Percentiles rank a stretch among this genome's conserved stretches.
phyloP scores from a whole-genome alignment of 2,888 invertebrate genomes.

The Parnassius apollo region DNA sequence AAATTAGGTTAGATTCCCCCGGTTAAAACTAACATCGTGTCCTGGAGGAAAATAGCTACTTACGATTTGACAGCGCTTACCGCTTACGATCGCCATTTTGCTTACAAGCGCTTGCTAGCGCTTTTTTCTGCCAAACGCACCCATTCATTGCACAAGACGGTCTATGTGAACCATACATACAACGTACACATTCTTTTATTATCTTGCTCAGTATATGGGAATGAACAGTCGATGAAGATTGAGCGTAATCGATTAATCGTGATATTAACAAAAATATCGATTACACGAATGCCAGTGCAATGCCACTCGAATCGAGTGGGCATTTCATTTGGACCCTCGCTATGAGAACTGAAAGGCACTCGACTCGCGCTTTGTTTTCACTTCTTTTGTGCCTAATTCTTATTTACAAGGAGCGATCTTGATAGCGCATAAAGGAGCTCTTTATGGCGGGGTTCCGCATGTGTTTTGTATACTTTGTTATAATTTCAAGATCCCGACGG shows the following conservation, averaged over 20 bases:
- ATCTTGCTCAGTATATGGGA: background rate
- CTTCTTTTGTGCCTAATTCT: conserved; percentile 36
- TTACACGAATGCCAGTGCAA: conserved; percentile 49
- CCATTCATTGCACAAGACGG: too few relatives aligned
- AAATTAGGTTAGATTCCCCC: too few relatives aligned
- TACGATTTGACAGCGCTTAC: too few relatives aligned
- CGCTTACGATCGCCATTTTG: too few relatives aligned
- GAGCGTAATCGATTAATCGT: conserved; percentile 17
- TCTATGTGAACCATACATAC: too few relatives aligned
- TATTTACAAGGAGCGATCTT: conserved; percentile 34
- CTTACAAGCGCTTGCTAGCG: too few relatives aligned
- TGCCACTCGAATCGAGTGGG: conserved; percentile 44
- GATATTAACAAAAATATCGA: conserved; percentile 57
- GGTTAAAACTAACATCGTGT: too few relatives aligned
- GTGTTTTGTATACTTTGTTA: conserved; percentile 38
- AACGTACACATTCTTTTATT: too few relatives aligned
- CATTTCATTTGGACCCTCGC: conserved; percentile 29
- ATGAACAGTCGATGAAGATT: conserved; percentile 1
- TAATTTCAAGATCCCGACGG: conserved; percentile 33
- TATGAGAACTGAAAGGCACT: conserved; percentile 37
- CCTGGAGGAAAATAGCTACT: too few relatives aligned
- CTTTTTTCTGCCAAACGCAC: too few relatives aligned
- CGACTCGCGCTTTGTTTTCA: conserved; percentile 39
- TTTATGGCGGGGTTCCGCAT: conserved; percentile 20
- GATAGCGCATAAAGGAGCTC: conserved; percentile 30